Evolutionary conservation across 2,888 invertebrate genomes (phyloP), one percentile per base, ranked within the genome.

Genomic region (Portevinia maculata): DNA sequence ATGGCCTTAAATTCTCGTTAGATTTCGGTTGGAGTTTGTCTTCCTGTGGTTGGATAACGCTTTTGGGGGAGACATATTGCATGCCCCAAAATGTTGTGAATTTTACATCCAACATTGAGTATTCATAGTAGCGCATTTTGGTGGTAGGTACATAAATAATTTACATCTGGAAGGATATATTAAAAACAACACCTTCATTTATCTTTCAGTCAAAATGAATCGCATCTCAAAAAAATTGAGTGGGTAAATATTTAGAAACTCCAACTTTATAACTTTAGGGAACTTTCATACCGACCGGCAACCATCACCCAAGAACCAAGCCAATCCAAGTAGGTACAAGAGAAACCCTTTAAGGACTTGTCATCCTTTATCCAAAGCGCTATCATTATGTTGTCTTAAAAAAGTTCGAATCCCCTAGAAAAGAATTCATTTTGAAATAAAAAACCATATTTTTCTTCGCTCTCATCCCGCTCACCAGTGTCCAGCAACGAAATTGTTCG

Each of bases 1-100:
- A 79, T 74, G 67, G 19, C 37, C 44, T 74, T 50, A 73, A 69
- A 28, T 67, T 21, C 60, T 65, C 15, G 57, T 57, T 28, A 52
- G 50, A 41, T 24, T 70, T 15, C 19, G 39, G 21, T 52, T 50
- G 32, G 13, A 48, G 55, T 64, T 48, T 7, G 21, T 50, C 30
- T 50, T 17, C 34, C 28, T 70, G 21, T n/a, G 30, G 52, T n/a
- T 48, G 19, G 28, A 32, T 19, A 39, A n/a, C 3, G 1, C 32
- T 24, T 41, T 48, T 50, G 5, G 37, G 37, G 30, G 37, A 60
- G 41, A 41, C 32, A 32, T 48, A 39, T 37, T 70, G 41, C 50
- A 37, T 70, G 41, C 17, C 48, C 32, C 57, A 75, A 59, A 52
- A 32, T 9, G 15, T 59, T 50, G 41, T 28, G 24, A 32, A 57